Conservation (phyloP, 2,888 invertebrate species). For the Beris chalybata region DNA sequence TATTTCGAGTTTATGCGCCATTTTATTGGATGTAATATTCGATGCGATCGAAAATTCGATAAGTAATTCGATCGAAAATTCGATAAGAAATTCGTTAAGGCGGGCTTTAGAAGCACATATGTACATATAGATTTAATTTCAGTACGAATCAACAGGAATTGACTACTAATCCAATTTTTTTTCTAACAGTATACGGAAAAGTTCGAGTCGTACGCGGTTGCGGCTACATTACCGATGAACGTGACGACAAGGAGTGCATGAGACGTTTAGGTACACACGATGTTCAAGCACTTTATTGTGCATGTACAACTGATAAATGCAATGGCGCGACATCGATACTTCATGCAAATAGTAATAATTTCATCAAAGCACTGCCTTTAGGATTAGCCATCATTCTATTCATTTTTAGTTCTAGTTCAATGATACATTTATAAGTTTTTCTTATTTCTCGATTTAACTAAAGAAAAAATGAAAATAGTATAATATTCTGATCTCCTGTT, state of each 20-base stretch:
- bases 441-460: background rate
- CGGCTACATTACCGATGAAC: constrained; percentile 71
- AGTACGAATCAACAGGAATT: too few species aligned
- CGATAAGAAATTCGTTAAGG: too few species aligned
- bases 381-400: constrained; percentile 12
- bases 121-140: too few species aligned
- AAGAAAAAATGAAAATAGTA: background rate
- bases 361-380: constrained; percentile 44
- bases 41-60: too few species aligned
- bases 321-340: constrained; percentile 60
- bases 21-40: too few species aligned
- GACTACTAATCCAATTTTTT: constrained; percentile 1
- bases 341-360: constrained; percentile 44
- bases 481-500: constrained; percentile 7
- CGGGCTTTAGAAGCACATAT: too few species aligned
- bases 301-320: constrained; percentile 77
- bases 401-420: constrained; percentile 26
- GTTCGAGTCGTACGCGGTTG: constrained; percentile 77
- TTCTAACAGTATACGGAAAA: constrained; percentile 75
- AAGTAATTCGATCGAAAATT: too few species aligned
- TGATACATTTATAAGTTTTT: constrained; percentile 20
- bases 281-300: constrained; percentile 74
- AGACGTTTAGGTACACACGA: constrained; percentile 74
- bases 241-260: constrained; percentile 65
- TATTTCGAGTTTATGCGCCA: too few species aligned